These are phyloP conservation scores for Pipra filicauda DNA, from an alignment of 2,113 vertebrate genomes.

Conservation along the genomic window DNA sequence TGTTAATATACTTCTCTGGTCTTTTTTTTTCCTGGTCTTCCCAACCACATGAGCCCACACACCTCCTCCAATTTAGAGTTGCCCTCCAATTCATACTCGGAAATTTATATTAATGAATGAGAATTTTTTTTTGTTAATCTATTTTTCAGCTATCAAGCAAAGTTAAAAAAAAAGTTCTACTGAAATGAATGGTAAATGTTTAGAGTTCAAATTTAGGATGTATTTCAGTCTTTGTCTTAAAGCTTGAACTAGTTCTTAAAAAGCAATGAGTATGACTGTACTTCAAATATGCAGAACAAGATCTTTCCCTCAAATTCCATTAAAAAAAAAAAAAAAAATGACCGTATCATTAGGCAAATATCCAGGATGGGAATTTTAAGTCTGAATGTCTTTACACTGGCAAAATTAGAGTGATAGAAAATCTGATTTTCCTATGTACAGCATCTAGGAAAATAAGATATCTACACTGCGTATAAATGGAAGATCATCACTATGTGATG, in stretches of 20 bases:
- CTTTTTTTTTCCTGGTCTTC: neutral
- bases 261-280: neutral
- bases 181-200: neutral
- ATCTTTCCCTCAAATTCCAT: neutral
- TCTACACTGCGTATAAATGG: neutral
- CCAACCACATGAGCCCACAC: rapidly evolving
- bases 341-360: neutral
- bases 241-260: neutral
- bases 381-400: neutral
- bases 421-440: neutral
- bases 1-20: neutral
- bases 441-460: neutral
- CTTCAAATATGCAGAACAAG: neutral
- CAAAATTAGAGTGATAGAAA: neutral
- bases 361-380: neutral
- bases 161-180: neutral
- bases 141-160: neutral
- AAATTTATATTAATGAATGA: neutral
- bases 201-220: neutral
- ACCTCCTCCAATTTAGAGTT: neutral
- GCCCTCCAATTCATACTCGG: neutral
- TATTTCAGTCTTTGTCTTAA: neutral
- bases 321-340: neutral
- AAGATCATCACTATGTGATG: neutral
- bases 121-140: neutral